Conservation (phyloP, 2,797 vertebrate species). For the Emys orbicularis region DNA sequence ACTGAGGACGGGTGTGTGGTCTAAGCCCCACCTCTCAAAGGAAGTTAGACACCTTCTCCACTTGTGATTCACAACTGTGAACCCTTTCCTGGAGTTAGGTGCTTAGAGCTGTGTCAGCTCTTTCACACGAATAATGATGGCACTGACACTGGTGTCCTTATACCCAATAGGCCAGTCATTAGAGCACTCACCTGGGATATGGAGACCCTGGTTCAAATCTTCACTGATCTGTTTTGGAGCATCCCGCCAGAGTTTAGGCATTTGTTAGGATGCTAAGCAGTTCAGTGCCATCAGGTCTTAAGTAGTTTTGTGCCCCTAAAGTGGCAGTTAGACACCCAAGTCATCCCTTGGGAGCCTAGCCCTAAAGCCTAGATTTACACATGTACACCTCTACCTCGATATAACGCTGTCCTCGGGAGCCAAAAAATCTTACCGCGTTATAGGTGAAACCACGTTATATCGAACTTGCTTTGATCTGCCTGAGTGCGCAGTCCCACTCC, state of each 20-base stretch:
- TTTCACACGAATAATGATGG: neutral
- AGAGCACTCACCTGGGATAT: neutral
- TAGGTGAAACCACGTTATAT: too few relatives aligned
- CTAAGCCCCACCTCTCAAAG: neutral
- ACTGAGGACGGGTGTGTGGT: neutral
- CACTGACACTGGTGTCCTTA: neutral
- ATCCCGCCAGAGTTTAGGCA: neutral
- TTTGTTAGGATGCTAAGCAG: neutral
- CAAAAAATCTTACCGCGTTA: too few relatives aligned
- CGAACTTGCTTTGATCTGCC: too few relatives aligned
- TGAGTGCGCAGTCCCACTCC: too few relatives aligned
- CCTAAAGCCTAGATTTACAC: neutral
- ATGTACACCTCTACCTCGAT: neutral
- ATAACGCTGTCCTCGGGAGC: too few relatives aligned
- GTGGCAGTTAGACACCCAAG: neutral
- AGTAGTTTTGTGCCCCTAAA: neutral
- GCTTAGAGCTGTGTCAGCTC: neutral
- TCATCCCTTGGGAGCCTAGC: neutral
- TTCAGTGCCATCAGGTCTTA: neutral
- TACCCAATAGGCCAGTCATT: neutral
- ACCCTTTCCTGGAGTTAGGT: neutral
- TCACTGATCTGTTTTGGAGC: neutral
- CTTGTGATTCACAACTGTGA: neutral
- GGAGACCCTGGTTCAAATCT: neutral
- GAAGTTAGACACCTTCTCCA: neutral